These are phyloP conservation scores for Podargus strigoides DNA, from an alignment of 2,797 vertebrate genomes.

Conservation along the genomic window DNA sequence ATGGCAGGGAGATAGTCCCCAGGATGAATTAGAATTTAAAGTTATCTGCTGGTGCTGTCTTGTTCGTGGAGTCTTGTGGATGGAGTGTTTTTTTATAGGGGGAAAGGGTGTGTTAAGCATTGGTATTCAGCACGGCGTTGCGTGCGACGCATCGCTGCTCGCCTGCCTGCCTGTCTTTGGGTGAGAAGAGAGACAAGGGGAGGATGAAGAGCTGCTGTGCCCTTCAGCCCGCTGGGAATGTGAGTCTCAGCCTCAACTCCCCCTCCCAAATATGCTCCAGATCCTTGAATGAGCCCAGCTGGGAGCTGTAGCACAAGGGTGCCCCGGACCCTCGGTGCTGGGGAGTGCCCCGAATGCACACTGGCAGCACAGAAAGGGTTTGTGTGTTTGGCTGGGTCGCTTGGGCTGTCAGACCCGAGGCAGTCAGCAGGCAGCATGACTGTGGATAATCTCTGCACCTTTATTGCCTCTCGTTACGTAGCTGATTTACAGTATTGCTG, in stretches of 20 bases:
- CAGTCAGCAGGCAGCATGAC: constrained; percentile 25
- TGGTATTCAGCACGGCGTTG: not conserved
- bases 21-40: not conserved
- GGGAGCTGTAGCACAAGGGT: not conserved
- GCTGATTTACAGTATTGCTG: constrained; percentile 65
- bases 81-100: not conserved
- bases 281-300: not conserved
- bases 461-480: constrained; percentile 55
- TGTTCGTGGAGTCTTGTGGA: not conserved
- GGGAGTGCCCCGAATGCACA: not conserved
- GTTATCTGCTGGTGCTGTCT: not conserved
- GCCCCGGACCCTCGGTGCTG: accelerated
- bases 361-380: not conserved
- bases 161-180: not conserved
- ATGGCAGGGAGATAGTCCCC: not conserved
- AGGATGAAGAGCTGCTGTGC: not conserved
- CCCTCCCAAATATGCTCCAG: accelerated
- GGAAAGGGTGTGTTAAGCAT: not conserved
- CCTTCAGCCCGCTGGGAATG: not conserved
- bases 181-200: not conserved
- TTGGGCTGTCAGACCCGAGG: not conserved
- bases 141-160: not conserved
- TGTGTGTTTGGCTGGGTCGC: not conserved
- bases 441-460: constrained; percentile 46
- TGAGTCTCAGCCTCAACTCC: not conserved